phyloP scores from a whole-genome alignment of 92 coral and sea anemone genomes.

The Isaurus tuberculatus region DNA sequence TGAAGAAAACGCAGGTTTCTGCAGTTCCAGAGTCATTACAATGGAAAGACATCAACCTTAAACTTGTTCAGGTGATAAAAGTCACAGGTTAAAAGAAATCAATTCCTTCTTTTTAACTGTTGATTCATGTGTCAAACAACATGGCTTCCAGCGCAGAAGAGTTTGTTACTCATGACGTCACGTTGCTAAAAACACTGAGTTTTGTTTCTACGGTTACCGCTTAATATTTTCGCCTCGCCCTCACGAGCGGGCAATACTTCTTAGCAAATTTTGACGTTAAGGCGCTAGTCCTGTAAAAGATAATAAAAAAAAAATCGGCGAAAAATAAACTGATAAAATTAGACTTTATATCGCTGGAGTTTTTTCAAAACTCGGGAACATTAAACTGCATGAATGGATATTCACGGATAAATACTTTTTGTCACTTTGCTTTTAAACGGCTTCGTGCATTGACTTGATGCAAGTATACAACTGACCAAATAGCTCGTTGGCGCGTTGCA shows the following conservation, averaged over 20 bases:
- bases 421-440: too few relatives aligned
- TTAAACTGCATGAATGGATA: too few relatives aligned
- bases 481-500: too few relatives aligned
- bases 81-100: neutral
- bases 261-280: too few relatives aligned
- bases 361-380: too few relatives aligned
- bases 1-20: conserved; percentile 64
- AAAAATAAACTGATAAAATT: too few relatives aligned
- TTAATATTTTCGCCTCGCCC: conserved; percentile 42
- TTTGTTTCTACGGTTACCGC: conserved; percentile 75
- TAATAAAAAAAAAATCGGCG: too few relatives aligned
- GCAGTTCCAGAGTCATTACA: conserved; percentile 96
- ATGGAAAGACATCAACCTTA: conserved; percentile 26
- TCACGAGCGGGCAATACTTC: neutral
- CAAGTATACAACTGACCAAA: too few relatives aligned
- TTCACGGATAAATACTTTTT: too few relatives aligned
- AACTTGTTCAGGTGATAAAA: neutral
- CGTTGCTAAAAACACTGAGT: conserved; percentile 78
- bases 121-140: conserved; percentile 15
- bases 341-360: too few relatives aligned
- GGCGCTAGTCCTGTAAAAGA: neutral
- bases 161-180: conserved; percentile 76
- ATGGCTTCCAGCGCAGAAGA: conserved; percentile 6
- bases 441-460: too few relatives aligned
- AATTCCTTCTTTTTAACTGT: neutral